Evolutionary conservation across 2,797 vertebrate genomes (phyloP).

Genomic region (Sciaenops ocellatus): DNA sequence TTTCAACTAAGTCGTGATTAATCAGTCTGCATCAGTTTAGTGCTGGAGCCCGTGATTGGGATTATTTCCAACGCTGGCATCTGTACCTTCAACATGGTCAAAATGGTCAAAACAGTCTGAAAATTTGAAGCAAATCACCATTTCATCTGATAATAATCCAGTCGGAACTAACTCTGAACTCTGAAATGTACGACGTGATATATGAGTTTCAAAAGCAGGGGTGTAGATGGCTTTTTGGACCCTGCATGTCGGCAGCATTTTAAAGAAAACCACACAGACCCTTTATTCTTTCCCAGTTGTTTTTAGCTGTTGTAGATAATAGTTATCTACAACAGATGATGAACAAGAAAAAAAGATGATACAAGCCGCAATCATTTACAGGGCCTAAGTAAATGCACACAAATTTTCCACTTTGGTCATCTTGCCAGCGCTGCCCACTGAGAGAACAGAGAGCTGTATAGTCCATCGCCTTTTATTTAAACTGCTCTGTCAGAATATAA

Average conservation of each 20-base stretch:
- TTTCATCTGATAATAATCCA: constrained; percentile 22
- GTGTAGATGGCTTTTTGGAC: neutral
- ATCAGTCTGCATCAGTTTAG: constrained; percentile 40
- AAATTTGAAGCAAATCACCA: neutral
- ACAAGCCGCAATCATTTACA: neutral
- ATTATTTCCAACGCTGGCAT: constrained; percentile 30
- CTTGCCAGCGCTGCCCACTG: neutral
- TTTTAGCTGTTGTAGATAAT: neutral
- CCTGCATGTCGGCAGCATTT: neutral
- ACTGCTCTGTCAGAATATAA: neutral
- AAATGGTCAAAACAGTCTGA: constrained; percentile 14
- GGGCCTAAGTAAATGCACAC: neutral
- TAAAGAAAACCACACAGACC: neutral
- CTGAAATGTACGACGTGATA: neutral
- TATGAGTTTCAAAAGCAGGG: constrained; percentile 1
- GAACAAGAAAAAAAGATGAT: neutral
- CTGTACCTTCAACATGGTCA: constrained; percentile 4
- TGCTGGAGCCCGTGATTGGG: constrained; percentile 30
- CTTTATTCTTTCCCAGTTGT: neutral
- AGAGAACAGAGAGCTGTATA: neutral
- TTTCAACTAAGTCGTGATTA: constrained; percentile 51
- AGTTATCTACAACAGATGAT: neutral
- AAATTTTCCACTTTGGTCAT: neutral
- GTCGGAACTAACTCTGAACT: neutral
- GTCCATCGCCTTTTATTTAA: neutral